Base-by-base conservation (phyloP, 64 coral and sea anemone species). In the Astreopora myriophthalma region DNA sequence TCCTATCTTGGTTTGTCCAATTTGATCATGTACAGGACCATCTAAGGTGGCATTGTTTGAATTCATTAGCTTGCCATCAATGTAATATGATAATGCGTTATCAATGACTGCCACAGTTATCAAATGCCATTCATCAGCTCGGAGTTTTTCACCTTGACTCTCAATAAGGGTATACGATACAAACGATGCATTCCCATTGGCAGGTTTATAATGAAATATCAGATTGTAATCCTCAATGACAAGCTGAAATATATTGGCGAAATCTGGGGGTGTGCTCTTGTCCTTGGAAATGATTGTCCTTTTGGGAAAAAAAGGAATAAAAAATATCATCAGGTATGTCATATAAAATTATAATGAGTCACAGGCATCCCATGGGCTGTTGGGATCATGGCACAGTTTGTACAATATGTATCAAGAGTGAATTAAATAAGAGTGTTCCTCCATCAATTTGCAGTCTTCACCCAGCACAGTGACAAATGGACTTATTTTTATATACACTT, bases 31-130 rank as follows among this genome's bases (percentile, higher is more conserved):
- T 12, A 95, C 86, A 10, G 35, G 20, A 30, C 39, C 87, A 49
- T 34, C 90, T 1, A 95, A 37, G 17, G 76, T 37, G 20, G 52
- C 68, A 80, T 27, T 19, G 14, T 90, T 49, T 17, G 69, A 71
- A 26, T 73, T 74, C 67, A 95, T 80, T 69, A 89, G 92, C 71
- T 90, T 69, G 3, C 96, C 96, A 91, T 98, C 94, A 90, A 98
- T 93, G 34, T 90, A 98, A 69, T 98, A 98, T 5, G 91, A 95
- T 40, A 98, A 11, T 25, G 89, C 93, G 73, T 55, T 95, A 46
- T 90, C 75, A 46, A 95, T 55, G 4, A 95, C 75, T 39, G 93
- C 86, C 14, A 95, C 87, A 73, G 89, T 55, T 34, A 98, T 98
- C 19, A 98, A 93, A 79, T 98, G 90, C 96, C 96, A 98, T 42